These are phyloP conservation scores for Heteractis magnifica DNA, from an alignment of 92 coral and sea anemone genomes.

Conservation along the genomic window DNA sequence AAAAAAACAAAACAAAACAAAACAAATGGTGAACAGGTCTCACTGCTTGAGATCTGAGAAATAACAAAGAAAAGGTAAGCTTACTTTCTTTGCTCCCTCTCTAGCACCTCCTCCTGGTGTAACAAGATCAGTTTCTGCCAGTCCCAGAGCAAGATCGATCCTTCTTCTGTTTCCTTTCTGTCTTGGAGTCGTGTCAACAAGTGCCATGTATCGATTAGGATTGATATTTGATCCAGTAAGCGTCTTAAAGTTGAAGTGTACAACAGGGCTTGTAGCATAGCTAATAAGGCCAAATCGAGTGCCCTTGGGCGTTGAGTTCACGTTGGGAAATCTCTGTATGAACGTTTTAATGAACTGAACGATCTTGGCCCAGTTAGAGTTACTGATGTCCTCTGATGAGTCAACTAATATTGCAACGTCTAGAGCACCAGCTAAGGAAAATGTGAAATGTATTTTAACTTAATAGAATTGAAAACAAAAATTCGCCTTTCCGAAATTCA, in stretches of 20 bases:
- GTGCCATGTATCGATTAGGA: slow-evolving; percentile 29
- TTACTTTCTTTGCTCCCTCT: slow-evolving; percentile 64
- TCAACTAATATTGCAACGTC: slow-evolving; percentile 63
- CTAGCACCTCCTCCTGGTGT: slow-evolving; percentile 68
- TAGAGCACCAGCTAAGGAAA: slow-evolving; percentile 26
- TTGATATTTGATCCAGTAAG: slow-evolving; percentile 31
- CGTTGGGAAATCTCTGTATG: slow-evolving; percentile 36
- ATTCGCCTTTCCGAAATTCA: too few species aligned
- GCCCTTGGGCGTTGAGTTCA: slow-evolving; percentile 50
- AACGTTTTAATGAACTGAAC: slow-evolving; percentile 37
- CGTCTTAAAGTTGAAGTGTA: slow-evolving; percentile 43
- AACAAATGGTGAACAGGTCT: too few species aligned
- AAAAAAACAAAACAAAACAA: too few species aligned
- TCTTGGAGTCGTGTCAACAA: slow-evolving; percentile 26
- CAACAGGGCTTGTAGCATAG: slow-evolving; percentile 42
- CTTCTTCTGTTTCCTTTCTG: slow-evolving; percentile 40
- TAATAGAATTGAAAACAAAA: too few species aligned
- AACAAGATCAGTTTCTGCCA: slow-evolving; percentile 55
- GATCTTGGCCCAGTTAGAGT: slow-evolving; percentile 26
- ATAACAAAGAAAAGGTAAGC: background rate
- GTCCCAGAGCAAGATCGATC: slow-evolving; percentile 66
- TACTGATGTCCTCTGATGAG: slow-evolving; percentile 47
- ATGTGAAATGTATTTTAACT: too few species aligned
- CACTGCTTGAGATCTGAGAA: background rate
- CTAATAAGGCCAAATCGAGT: slow-evolving; percentile 55